Conservation (phyloP, 2,888 invertebrate genomes). For the Drosophila villosipedis region DNA sequence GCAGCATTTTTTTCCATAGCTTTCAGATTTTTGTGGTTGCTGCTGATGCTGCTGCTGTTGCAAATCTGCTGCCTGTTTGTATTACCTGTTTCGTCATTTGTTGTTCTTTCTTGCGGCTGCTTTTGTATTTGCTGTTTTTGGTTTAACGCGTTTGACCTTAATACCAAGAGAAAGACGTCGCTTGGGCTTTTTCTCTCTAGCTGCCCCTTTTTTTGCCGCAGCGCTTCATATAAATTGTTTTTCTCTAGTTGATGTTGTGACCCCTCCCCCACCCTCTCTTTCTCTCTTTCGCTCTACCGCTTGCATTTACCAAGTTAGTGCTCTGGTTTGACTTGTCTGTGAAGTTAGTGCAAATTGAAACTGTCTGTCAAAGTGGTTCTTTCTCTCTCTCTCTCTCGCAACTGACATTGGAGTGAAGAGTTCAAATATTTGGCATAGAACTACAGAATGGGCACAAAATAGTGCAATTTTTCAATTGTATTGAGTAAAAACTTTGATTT, state of each 20-base stretch:
- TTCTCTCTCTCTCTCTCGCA: background rate
- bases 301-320: background rate
- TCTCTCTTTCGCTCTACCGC: background rate
- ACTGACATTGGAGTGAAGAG: background rate
- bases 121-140: slow-evolving; percentile 49
- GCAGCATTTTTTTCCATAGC: slow-evolving; percentile 31
- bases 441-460: background rate
- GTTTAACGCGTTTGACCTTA: slow-evolving; percentile 81
- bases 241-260: slow-evolving; percentile 10
- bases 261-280: background rate
- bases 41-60: slow-evolving; percentile 54
- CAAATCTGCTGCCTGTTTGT: slow-evolving; percentile 71
- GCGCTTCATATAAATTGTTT: slow-evolving; percentile 41
- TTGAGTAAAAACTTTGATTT: background rate
- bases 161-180: slow-evolving; percentile 77
- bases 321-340: slow-evolving; percentile 20
- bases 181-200: slow-evolving; percentile 43
- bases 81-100: slow-evolving; percentile 52
- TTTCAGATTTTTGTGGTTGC: slow-evolving; percentile 70
- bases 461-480: too few species aligned
- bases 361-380: slow-evolving; percentile 58
- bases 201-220: slow-evolving; percentile 20
- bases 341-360: slow-evolving; percentile 68
- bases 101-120: slow-evolving; percentile 30
- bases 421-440: background rate